A percentile compares a stretch with the other conserved stretches of the same genome.
phyloP scores from a whole-genome alignment of 2,888 invertebrate genomes.

The Ramazzottius varieornatus region DNA sequence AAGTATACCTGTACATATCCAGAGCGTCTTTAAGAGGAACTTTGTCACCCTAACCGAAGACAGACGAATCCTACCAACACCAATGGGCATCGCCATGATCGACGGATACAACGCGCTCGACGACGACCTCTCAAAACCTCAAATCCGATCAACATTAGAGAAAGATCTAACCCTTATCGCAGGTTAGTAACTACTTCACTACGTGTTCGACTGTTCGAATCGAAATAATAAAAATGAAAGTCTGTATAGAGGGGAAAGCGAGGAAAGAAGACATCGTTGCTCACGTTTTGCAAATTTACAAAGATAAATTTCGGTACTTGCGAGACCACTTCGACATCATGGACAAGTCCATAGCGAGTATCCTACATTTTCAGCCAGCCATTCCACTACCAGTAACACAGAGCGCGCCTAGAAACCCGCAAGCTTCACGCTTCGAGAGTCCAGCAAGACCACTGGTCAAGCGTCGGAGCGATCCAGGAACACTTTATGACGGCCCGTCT shows the following conservation, averaged over 20 bases:
- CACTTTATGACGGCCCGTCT: neutral
- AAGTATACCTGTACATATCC: neutral
- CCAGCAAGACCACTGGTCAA: neutral
- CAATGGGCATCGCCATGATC: neutral
- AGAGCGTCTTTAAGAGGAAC: neutral
- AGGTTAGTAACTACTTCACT: neutral
- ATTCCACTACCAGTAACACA: too few relatives aligned
- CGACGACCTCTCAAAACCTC: neutral
- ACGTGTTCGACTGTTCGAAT: too few relatives aligned
- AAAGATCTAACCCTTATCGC: neutral
- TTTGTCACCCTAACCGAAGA: neutral
- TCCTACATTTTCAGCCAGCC: neutral
- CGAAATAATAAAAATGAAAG: too few relatives aligned
- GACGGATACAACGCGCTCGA: neutral
- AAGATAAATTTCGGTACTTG: neutral
- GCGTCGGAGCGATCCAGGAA: neutral
- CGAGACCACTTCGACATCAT: neutral
- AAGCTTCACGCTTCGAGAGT: too few relatives aligned
- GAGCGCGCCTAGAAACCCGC: too few relatives aligned
- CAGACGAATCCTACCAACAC: neutral
- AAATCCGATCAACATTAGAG: neutral
- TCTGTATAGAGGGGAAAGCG: neutral
- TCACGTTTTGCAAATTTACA: neutral
- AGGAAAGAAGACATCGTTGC: neutral
- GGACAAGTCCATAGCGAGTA: neutral